Evolutionary conservation across 2,797 vertebrate genomes (phyloP), one percentile per base, ranked within the genome.

Genomic region (Thaleichthys pacificus): DNA sequence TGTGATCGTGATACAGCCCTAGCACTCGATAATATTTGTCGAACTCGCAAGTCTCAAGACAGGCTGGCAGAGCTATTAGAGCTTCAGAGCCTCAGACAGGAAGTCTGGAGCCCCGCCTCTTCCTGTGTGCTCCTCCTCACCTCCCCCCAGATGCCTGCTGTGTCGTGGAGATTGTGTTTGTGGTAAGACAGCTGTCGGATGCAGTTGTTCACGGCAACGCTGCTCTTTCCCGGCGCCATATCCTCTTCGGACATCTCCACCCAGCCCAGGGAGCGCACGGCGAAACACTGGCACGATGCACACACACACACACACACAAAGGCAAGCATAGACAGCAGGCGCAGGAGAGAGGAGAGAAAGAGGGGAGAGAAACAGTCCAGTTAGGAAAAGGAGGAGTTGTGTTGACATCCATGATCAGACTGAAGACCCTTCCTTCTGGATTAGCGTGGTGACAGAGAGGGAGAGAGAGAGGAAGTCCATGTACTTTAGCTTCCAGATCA

Each of bases 201-300:
- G 88, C 97, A 98, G 91, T 94, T 94, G 88, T 97, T 97, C 80
- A 98, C 95, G 0, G 97, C 93, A 0, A 95, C 79, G 0, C 96
- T 96, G 92, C 96, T 98, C 79, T 95, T 95, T 66, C 96, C 96
- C 0, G 95, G 95, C 0, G 93, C 93, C 94, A 98, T 93, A 83
- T 98, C 97, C 76, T 97, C 96, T 82, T 98, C 97, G 0, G 95
- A 94, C 93, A 98, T 96, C 91, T 97, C 96, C 64, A 98, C 96
- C 97, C 97, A 98, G 83, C 97, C 97, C 73, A 98, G 92, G 1
- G 96, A 98, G 26, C 93, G 94, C 73, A 98, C 97, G 0, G 93
- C 91, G n/a, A 98, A 98, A 82, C 93, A 94, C 96, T 98, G 87
- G 4, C 4, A 26, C n/a, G 42, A 47, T 47, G 42, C 42, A 14